phyloP scores from a whole-genome alignment of 2,113 vertebrate species.

The Corythaixoides concolor region DNA sequence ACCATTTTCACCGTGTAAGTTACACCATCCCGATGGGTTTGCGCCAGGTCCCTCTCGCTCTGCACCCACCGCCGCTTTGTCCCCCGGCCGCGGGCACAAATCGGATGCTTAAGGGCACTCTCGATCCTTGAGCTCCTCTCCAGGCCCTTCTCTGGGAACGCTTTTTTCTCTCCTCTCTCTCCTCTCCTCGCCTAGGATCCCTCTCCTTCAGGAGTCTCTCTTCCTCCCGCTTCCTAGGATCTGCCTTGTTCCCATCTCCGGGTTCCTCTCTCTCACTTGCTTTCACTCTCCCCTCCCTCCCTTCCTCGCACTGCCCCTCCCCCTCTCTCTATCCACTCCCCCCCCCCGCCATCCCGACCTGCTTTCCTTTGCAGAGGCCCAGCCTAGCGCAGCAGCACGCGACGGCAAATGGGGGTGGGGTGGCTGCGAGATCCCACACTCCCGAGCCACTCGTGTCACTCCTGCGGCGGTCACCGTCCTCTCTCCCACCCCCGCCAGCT shows the following conservation, averaged over 20 bases:
- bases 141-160: neutral
- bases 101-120: neutral
- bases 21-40: neutral
- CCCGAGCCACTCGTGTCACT: neutral
- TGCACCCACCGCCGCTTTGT: neutral
- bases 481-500: neutral
- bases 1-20: neutral
- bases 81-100: neutral
- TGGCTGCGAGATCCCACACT: neutral
- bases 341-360: neutral
- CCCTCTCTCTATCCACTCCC: neutral
- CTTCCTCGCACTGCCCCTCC: neutral
- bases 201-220: neutral
- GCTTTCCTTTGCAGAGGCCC: constrained; percentile 22
- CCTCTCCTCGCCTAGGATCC: neutral
- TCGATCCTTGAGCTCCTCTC: neutral
- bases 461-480: neutral
- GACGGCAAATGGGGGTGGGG: neutral
- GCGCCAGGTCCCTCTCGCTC: neutral
- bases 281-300: neutral
- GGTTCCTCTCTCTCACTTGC: neutral
- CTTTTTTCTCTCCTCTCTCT: neutral
- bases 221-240: neutral
- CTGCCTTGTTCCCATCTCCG: neutral
- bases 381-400: neutral